Base-by-base conservation (phyloP, 2,113 vertebrate genomes). In the Anseranas semipalmata region DNA sequence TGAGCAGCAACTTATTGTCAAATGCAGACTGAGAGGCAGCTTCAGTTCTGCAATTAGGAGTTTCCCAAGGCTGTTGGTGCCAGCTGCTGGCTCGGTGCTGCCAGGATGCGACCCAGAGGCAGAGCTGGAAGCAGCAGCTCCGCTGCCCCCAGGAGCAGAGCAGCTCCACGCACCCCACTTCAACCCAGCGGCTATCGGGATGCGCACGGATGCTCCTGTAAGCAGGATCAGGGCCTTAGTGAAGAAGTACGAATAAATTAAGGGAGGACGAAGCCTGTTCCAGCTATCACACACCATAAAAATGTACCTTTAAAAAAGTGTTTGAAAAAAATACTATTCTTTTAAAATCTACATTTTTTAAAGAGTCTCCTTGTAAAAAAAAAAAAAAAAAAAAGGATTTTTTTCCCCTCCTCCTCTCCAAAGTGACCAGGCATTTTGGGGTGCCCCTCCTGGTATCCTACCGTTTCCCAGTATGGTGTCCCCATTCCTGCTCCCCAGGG, bases 101-200 rank as follows among this genome's bases (percentile, higher is more conserved):
- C 25, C 83, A 59, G 73, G 89, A 77, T 15, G n/a, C 0, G 5
- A 59, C 22, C 37, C 66, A 7, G 41, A 2, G 53, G 73, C 21
- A 14, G 1, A 45, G 63, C 4, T 96, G 81, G 39, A 71, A 94
- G 90, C 67, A 55, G 63, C 65, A 91, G 70, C 72, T 83, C 89
- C 11, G 20, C n/a, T n/a, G n/a, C n/a, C n/a, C n/a, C n/a, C n/a
- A n/a, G n/a, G n/a, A n/a, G n/a, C n/a, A n/a, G n/a, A 56, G 60
- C 62, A 91, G 71, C 73, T 83, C 90, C 12, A 18, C 9, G n/a
- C 33, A 27, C 9, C 33, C 59, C 22, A 1, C 45, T 5, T 3
- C 0, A 0, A 66, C 2, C 73, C 22, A 7, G 7, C 33, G 21
- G n/a, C 33, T 10, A 13, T 2, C 1, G 3, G 41, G 39, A 24